These are phyloP conservation scores for Oncorhynchus mykiss DNA, from an alignment of 2,113 vertebrate genomes.

Conservation along the genomic window DNA sequence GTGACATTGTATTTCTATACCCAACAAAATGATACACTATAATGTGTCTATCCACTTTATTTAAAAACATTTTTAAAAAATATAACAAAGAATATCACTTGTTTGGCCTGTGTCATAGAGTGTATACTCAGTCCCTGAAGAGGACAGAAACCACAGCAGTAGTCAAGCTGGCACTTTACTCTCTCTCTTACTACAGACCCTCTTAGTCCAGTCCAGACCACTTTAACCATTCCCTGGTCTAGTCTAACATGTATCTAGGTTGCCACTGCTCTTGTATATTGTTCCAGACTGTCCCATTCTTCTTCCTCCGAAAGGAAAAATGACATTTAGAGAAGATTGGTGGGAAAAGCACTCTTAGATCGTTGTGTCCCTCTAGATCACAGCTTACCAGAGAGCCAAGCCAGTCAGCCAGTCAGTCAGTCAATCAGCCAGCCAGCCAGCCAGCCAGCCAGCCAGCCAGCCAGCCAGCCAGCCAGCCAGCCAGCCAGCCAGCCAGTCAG, in stretches of 20 bases:
- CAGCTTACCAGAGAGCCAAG: constrained; percentile 41
- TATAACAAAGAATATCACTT: too few relatives aligned
- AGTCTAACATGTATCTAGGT: constrained; percentile 22
- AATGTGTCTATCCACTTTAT: too few relatives aligned
- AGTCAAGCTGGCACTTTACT: neutral
- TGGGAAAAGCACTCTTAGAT: constrained; percentile 66
- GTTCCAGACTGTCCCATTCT: constrained; percentile 41
- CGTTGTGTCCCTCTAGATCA: constrained; percentile 57
- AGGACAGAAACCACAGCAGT: neutral
- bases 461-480: accelerated
- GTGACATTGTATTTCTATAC: too few relatives aligned
- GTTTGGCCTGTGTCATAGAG: too few relatives aligned
- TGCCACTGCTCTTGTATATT: constrained; percentile 39
- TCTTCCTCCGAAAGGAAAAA: constrained; percentile 48
- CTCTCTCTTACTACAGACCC: neutral
- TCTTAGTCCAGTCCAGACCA: neutral
- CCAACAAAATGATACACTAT: too few relatives aligned
- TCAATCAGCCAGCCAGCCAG: accelerated
- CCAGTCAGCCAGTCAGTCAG: too few relatives aligned
- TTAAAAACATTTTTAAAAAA: too few relatives aligned
- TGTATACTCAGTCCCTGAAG: too few relatives aligned
- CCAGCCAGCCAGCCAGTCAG: accelerated
- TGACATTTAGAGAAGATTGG: constrained; percentile 62
- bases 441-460: accelerated
- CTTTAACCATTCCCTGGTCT: neutral